Percentiles rank a stretch among this genome's conserved stretches.
Evolutionary conservation across 2,888 invertebrate genomes (phyloP).

Genomic region (Drosophila subsilvestris): DNA sequence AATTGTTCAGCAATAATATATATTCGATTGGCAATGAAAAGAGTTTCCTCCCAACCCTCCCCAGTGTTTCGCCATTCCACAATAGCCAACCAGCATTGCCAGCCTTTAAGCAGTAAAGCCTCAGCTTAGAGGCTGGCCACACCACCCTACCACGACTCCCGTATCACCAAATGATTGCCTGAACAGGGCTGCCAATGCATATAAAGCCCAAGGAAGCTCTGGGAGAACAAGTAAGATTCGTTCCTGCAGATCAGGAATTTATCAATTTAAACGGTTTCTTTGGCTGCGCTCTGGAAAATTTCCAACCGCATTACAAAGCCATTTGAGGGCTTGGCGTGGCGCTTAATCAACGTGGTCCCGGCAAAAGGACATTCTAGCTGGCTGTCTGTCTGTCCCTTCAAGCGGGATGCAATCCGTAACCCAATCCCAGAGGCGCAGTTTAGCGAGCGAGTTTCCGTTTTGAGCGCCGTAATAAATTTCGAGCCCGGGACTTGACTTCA

Average conservation of each 20-base stretch:
- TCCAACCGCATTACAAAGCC: conserved; percentile 44
- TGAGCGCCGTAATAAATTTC: conserved; percentile 75
- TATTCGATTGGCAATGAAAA: background rate
- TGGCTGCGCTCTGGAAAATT: background rate
- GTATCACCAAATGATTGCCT: too few species aligned
- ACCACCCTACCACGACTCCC: background rate
- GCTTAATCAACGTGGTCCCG: conserved; percentile 62
- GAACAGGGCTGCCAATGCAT: too few species aligned
- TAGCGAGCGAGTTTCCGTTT: conserved; percentile 71
- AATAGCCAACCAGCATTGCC: background rate
- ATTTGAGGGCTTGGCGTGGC: conserved; percentile 40
- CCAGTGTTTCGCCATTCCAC: too few species aligned
- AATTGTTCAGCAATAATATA: too few species aligned
- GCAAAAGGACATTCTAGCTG: conserved; percentile 54
- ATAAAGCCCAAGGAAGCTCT: background rate
- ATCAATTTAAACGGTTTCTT: conserved; percentile 36
- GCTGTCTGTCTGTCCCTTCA: conserved; percentile 12
- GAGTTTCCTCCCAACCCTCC: background rate
- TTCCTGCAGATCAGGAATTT: conserved; percentile 31
- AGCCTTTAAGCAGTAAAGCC: background rate
- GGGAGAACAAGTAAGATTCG: background rate
- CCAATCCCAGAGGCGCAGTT: conserved; percentile 66
- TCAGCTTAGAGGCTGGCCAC: too few species aligned
- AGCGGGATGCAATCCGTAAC: conserved; percentile 35
- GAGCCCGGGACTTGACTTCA: conserved; percentile 65